Evolutionary conservation across 2,113 vertebrate species (phyloP).

Genomic region (Hydropotes inermis): DNA sequence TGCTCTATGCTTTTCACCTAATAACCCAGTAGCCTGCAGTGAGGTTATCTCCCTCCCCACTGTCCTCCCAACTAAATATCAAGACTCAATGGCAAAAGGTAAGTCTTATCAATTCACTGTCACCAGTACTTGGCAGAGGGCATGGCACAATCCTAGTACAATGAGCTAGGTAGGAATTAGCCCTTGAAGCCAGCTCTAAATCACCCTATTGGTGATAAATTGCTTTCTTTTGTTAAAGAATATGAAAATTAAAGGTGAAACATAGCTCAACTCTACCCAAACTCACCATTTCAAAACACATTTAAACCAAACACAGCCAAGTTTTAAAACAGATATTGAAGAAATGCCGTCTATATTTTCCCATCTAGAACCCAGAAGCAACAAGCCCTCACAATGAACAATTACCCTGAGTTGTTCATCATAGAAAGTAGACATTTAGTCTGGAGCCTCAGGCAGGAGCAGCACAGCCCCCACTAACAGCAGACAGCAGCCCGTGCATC

Average conservation of each 20-base stretch:
- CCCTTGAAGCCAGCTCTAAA: slow-evolving; percentile 26
- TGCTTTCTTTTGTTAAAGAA: slow-evolving; percentile 52
- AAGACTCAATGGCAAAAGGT: slow-evolving; percentile 23
- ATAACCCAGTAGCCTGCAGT: neutral
- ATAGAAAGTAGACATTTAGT: neutral
- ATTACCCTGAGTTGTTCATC: neutral
- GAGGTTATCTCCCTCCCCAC: neutral
- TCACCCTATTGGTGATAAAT: slow-evolving; percentile 58
- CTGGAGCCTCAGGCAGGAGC: neutral
- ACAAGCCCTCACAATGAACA: neutral
- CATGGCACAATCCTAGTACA: slow-evolving; percentile 7
- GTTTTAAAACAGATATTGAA: neutral
- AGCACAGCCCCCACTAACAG: neutral
- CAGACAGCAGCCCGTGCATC: neutral
- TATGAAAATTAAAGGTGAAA: slow-evolving; percentile 37
- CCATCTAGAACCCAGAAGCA: neutral
- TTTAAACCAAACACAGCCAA: neutral
- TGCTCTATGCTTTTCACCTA: neutral
- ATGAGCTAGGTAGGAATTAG: slow-evolving; percentile 46
- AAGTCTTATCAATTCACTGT: slow-evolving; percentile 4
- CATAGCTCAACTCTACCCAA: slow-evolving; percentile 22
- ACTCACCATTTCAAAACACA: slow-evolving; percentile 4
- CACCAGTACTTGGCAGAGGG: slow-evolving; percentile 9
- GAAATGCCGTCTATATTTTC: neutral
- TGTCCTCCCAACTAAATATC: neutral